Evolutionary conservation across 2,797 vertebrate species (phyloP).

Genomic region (Aplochiton taeniatus): DNA sequence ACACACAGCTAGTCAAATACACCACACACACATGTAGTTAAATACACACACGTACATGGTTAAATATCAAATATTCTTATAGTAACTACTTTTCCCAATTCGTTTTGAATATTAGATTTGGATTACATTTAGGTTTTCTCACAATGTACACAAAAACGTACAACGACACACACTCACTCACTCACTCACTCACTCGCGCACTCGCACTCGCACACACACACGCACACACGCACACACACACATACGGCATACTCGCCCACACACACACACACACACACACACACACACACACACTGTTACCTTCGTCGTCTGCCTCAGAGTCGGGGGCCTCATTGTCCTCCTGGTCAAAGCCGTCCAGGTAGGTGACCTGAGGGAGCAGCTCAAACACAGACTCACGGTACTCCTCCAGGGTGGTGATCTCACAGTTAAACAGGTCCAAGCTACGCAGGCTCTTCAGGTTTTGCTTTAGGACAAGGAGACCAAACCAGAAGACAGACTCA

Average conservation of each 20-base stretch:
- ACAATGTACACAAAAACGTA: too few relatives aligned
- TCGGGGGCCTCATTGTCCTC: slow-evolving; percentile 94
- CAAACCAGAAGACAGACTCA: too few relatives aligned
- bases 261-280: background rate
- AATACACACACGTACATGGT: too few relatives aligned
- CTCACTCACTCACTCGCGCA: background rate
- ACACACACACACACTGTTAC: slow-evolving; percentile 54
- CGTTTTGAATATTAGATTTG: too few relatives aligned
- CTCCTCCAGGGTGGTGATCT: slow-evolving; percentile 91
- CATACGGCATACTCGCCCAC: background rate
- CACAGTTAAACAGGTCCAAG: slow-evolving; percentile 95
- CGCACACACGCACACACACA: background rate
- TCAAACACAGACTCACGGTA: slow-evolving; percentile 93
- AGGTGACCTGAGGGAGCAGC: slow-evolving; percentile 90
- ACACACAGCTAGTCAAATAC: background rate
- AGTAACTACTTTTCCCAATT: too few relatives aligned
- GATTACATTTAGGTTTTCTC: too few relatives aligned
- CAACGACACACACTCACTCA: too few relatives aligned
- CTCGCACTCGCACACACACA: background rate
- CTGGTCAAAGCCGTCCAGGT: slow-evolving; percentile 92
- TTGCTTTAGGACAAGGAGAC: slow-evolving; percentile 75
- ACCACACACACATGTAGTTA: too few relatives aligned
- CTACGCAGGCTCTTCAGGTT: slow-evolving; percentile 93
- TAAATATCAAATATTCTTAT: too few relatives aligned
- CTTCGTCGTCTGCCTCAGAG: slow-evolving; percentile 86